Conservation (phyloP, 2,797 vertebrate species). For the Lacerta agilis region DNA sequence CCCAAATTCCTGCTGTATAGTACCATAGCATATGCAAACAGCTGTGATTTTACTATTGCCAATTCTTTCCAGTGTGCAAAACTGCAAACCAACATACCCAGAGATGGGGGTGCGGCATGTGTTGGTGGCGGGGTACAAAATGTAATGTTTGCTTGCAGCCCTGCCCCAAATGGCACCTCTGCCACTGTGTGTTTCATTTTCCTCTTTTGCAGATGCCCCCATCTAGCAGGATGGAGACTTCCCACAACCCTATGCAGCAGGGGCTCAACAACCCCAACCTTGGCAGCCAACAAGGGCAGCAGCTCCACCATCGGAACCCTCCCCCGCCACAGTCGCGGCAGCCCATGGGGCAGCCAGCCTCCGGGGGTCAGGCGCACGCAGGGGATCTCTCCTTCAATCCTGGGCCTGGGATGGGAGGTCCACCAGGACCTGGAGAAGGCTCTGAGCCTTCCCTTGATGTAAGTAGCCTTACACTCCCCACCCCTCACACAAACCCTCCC, state of each 20-base stretch:
- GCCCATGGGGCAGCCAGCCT: slow-evolving; percentile 72
- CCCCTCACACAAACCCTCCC: neutral
- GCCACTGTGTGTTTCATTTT: neutral
- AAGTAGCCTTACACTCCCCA: slow-evolving; percentile 53
- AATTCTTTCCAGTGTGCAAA: neutral
- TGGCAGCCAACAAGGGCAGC: slow-evolving; percentile 80
- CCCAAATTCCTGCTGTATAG: neutral
- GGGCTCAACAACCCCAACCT: slow-evolving; percentile 81
- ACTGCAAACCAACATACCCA: neutral
- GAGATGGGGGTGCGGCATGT: neutral
- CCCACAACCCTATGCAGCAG: slow-evolving; percentile 80
- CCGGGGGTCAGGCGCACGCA: slow-evolving; percentile 61
- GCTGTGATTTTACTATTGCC: neutral
- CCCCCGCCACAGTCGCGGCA: slow-evolving; percentile 76
- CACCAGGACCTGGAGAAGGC: slow-evolving; percentile 81
- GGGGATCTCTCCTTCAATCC: slow-evolving; percentile 76
- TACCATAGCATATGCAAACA: neutral
- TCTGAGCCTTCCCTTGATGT: slow-evolving; percentile 92
- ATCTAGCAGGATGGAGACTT: slow-evolving; percentile 83
- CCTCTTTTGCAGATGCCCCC: slow-evolving; percentile 80
- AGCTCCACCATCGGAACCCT: slow-evolving; percentile 82
- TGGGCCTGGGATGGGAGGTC: slow-evolving; percentile 70
- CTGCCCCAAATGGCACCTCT: neutral
- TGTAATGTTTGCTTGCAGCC: neutral
- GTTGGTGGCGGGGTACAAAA: neutral